Evolutionary conservation across 2,888 invertebrate species (phyloP).

Genomic region (Opisthograptis luteolata): DNA sequence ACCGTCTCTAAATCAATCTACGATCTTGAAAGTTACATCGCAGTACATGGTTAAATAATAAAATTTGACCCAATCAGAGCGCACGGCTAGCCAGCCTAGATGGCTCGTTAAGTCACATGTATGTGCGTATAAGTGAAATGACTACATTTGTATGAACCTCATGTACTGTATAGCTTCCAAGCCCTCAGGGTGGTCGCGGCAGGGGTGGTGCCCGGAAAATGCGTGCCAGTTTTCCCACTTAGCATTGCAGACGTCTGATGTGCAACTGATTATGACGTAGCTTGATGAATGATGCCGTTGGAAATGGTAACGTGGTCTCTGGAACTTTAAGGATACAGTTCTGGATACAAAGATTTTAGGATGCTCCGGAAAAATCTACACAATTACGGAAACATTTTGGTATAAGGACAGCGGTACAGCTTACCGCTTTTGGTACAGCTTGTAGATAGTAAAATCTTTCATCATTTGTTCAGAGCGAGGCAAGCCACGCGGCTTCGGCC

Average conservation of each 20-base stretch:
- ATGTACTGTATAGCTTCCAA: not conserved
- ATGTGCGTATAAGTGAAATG: not conserved
- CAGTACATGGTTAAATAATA: too few relatives aligned
- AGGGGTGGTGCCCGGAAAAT: constrained; percentile 66
- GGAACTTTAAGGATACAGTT: too few relatives aligned
- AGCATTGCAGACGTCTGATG: constrained; percentile 59
- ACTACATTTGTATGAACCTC: not conserved
- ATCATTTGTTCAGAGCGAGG: too few relatives aligned
- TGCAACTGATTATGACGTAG: constrained; percentile 56
- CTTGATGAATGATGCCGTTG: constrained; percentile 7
- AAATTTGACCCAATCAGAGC: not conserved
- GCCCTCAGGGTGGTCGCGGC: constrained; percentile 48
- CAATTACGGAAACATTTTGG: too few relatives aligned
- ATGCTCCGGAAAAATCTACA: too few relatives aligned
- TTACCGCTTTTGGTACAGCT: too few relatives aligned
- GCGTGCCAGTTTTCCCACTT: constrained; percentile 76
- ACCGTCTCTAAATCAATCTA: too few relatives aligned
- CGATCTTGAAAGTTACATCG: too few relatives aligned
- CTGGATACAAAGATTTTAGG: too few relatives aligned
- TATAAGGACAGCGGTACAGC: too few relatives aligned
- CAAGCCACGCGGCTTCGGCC: too few relatives aligned
- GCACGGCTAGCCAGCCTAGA: not conserved
- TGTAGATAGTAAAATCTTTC: too few relatives aligned
- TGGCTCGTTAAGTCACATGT: not conserved
- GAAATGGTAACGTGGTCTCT: not conserved